phyloP scores from a whole-genome alignment of 2,888 invertebrate genomes.

The Apamea sordens region DNA sequence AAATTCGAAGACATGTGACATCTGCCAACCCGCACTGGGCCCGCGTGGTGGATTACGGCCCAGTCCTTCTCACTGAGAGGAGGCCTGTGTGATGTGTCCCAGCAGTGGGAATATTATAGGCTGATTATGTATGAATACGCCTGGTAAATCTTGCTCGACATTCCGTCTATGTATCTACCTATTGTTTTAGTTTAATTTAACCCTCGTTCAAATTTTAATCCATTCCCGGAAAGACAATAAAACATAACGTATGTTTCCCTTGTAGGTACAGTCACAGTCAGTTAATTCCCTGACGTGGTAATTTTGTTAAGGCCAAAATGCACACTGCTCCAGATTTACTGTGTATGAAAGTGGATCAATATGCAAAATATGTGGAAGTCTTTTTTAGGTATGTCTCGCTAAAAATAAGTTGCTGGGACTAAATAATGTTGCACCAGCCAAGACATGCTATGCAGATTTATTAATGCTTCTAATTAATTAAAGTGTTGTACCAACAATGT shows the following conservation, averaged over 20 bases:
- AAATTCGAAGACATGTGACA: too few species aligned
- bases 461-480: conserved; percentile 24
- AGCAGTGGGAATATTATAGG: too few species aligned
- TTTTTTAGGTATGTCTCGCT: conserved; percentile 7
- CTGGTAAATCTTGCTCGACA: conserved; percentile 8
- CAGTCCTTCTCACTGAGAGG: too few species aligned
- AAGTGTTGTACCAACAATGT: conserved; percentile 16
- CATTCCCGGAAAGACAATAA: conserved; percentile 61
- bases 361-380: conserved; percentile 17
- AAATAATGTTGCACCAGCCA: conserved; percentile 17
- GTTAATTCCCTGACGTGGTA: conserved; percentile 69
- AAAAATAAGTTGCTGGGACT: background rate
- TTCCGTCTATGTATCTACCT: conserved; percentile 1
- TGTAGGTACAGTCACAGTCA: conserved; percentile 64
- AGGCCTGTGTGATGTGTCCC: too few species aligned
- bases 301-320: conserved; percentile 64
- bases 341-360: conserved; percentile 18
- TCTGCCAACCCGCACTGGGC: too few species aligned
- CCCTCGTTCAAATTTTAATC: conserved; percentile 56
- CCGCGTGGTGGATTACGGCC: too few species aligned
- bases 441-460: conserved; percentile 27
- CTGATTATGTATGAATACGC: background rate
- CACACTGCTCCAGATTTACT: conserved; percentile 16
- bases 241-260: conserved; percentile 63
- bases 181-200: conserved; percentile 35